These are phyloP conservation scores for Microtus pennsylvanicus DNA, from an alignment of 2,113 vertebrate species.

Conservation along the genomic window DNA sequence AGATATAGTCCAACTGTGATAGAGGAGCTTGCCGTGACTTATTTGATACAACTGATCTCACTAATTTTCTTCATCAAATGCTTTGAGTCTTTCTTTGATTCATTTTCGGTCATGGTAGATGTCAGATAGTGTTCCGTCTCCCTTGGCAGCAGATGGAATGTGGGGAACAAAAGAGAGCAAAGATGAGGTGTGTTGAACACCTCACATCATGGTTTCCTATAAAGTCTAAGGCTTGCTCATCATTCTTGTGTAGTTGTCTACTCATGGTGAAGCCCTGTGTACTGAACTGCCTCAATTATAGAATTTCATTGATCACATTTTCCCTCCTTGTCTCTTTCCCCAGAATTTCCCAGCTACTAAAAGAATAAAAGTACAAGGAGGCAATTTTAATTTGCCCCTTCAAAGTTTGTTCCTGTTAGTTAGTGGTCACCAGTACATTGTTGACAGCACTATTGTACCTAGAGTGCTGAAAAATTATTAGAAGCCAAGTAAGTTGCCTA, in stretches of 20 bases:
- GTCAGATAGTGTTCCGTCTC: not conserved
- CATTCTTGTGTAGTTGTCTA: not conserved
- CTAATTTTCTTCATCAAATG: not conserved
- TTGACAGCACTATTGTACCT: not conserved
- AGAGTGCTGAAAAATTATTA: not conserved
- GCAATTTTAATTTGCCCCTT: not conserved
- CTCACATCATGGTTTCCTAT: not conserved
- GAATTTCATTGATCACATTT: not conserved
- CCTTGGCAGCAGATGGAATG: not conserved
- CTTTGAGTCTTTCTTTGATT: not conserved
- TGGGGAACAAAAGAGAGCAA: not conserved
- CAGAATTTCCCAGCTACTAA: not conserved
- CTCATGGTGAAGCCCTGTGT: not conserved
- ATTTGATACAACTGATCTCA: not conserved
- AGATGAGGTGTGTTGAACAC: not conserved
- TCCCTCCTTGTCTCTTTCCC: not conserved
- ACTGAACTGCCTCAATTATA: not conserved
- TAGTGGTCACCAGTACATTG: not conserved
- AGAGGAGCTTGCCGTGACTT: not conserved
- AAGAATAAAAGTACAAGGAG: not conserved
- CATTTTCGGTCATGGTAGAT: not conserved
- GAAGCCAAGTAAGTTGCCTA: not conserved
- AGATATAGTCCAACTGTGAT: not conserved
- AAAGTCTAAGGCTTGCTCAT: not conserved
- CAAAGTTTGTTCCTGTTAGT: not conserved